Base-by-base conservation (phyloP, 2,888 invertebrate genomes). In the Iselma pallidipennis region DNA sequence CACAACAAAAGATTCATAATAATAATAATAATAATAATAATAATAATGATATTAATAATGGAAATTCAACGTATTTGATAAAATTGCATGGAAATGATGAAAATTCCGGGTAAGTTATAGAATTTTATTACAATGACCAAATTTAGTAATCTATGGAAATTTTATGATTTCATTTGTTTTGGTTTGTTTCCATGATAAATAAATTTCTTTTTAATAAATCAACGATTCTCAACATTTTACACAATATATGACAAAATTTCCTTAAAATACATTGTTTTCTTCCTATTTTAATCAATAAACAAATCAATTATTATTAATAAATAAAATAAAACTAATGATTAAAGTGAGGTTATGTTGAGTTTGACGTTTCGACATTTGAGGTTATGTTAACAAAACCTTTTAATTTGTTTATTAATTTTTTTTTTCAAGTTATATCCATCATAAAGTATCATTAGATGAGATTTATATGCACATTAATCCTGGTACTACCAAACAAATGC, bases 381-480 rank as follows among this genome's bases (percentile, higher is more conserved):
- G 19, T 16, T 52, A 19, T 9, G 14, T 52, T n/a, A n/a, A 49
- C 4, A 49, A 49, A 14, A 10, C 16, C 48, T 6, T 9, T 54
- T 7, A 49, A 14, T 49, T 25, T n/a, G 4, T 49, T 21, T 16
- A 7, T 5, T 9, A 9, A 14, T n/a, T 50, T 19, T 29, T 10
- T 59, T 66, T 78, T 81, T 82, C 67, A 79, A 90, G 91, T 73
- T 90, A 87, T 78, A 86, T 89, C 72, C 87, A 89, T 76, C 87
- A 89, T 74, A 88, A 87, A 65, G 86, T 88, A 74, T 88, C 87
- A 60, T 85, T 87, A 54, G 86, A 90, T 82, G 88, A 90, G 81
- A 88, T 90, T 77, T 85, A 85, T 74, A 87, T 90, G 86, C 87
- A 89, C 76, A 89, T 91, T 74, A 86, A 87, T 76, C 89, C 90